phyloP scores from a whole-genome alignment of 64 coral and sea anemone species.

The Dendronephthya gigantea region DNA sequence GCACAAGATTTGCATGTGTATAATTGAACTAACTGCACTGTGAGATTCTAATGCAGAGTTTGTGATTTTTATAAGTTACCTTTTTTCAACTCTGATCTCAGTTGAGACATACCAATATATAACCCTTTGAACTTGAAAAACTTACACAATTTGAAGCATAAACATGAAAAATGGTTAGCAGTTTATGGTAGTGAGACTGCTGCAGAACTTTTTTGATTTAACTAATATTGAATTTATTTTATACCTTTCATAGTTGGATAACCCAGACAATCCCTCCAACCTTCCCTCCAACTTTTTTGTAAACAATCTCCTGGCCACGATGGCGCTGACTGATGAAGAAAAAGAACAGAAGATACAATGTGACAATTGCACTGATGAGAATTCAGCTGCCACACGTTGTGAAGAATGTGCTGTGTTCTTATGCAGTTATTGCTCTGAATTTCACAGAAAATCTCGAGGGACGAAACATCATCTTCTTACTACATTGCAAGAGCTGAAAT shows the following conservation, averaged over 20 bases:
- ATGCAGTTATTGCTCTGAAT: neutral
- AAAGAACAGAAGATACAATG: neutral
- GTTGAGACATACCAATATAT: too few species aligned
- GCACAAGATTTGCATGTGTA: too few species aligned
- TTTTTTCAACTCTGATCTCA: too few species aligned
- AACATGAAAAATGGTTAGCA: too few species aligned
- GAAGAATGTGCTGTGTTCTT: neutral
- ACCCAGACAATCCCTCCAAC: neutral
- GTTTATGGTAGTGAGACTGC: too few species aligned
- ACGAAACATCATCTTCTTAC: neutral
- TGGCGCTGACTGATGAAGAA: neutral
- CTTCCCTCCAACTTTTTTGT: constrained; percentile 9
- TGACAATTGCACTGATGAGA: neutral
- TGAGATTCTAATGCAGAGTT: too few species aligned
- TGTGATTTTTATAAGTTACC: too few species aligned
- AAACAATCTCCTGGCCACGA: neutral
- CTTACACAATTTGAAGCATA: too few species aligned
- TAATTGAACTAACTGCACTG: too few species aligned
- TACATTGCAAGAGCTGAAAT: neutral
- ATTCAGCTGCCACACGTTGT: neutral
- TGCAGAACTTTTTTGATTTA: too few species aligned
- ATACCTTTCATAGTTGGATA: neutral
- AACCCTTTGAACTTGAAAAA: too few species aligned
- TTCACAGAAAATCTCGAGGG: neutral
- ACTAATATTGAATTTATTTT: too few species aligned